Base-by-base conservation (phyloP, 2,113 vertebrate species). In the Anguilla rostrata region DNA sequence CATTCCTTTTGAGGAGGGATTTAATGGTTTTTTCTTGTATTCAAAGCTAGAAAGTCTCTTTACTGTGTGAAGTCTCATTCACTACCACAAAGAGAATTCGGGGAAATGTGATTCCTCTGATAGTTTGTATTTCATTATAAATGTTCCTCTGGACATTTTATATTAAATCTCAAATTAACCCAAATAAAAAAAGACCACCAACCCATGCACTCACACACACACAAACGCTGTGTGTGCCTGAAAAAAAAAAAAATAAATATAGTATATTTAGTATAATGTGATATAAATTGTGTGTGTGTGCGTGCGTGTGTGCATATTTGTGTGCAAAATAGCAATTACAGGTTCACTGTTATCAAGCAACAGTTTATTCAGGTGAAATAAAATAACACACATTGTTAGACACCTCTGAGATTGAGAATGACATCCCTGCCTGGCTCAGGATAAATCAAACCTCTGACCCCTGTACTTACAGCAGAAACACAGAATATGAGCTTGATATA, bases 131-230 rank as follows among this genome's bases (percentile, higher is more conserved):
- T 63, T 29, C 18, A 66, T 40, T 84, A 63, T 66, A 53, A 82
- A 39, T 86, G 39, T 88, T 78, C 82, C 80, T 41, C n/a, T 39
- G 85, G 63, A 26, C 9, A 57, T n/a, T 26, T 88, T 29, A 75
- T 84, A 75, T 80, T n/a, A 82, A 43, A 81, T 82, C 56, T 15
- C 43, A 84, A 53, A 26, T 82, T 78, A 66, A 78, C 49, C 60
- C 39, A 88, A 79, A 78, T 29, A 53, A 26, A 79, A 79, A 75
- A 34, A 75, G 71, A 75, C 3, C n/a, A 75, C 26, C 9, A n/a
- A 75, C 66, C 79, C 46, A 87, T 83, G 29, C 82, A 75, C 71
- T 34, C 71, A 75, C 26, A 29, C 60, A 66, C 22, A 66, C 22
- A 75, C 71, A 75, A 5, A 29, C 60, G 26, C 5, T 26, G 49